Base-by-base conservation (phyloP, 1,140 invertebrate species). In the Zaprionus africanus region DNA sequence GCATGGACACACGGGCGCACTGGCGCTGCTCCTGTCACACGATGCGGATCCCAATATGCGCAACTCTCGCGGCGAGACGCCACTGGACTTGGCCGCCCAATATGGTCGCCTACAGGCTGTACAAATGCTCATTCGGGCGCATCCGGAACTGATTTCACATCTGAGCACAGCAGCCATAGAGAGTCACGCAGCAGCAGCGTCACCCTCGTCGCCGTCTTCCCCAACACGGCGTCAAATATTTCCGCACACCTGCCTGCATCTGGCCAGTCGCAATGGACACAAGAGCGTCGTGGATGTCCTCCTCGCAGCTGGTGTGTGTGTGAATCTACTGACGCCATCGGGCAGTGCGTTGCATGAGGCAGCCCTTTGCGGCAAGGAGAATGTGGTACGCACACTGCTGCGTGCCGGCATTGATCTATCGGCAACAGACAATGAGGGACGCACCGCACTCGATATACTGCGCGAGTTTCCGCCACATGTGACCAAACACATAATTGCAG, bases 331-430 rank as follows among this genome's bases (percentile, higher is more conserved):
- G 76, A 99, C 98, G 1, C 95, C 96, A 58, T 95, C 96, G 28
- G 99, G 98, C 0, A 98, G 97, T 1, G 97, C 98, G 0, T 94
- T 99, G 69, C 98, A 99, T 93, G 98, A 99, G 90, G 98, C 98
- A 2, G 98, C 98, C 0, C 94, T 98, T 6, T 99, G 96, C 93
- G 98, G 98, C 58, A 99, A 99, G 94, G 95, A 97, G 76, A 97
- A 98, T 75, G 97, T 99, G 28, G 98, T 98, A 5, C 94, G 96
- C 60, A 95, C 97, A 0, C 93, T 99, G 15, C 92, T 99, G 5
- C 95, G 97, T 49, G 94, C 95, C 62, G 97, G 97, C 5, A 96
- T 97, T 24, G 96, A 98, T 93, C 93, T 98, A 13, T 94, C 95
- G 65, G 96, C 97, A 49, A 94, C 95, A 12, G 97, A 99, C 91